Conservation (phyloP, 2,113 vertebrate species). For the Elgaria multicarinata region DNA sequence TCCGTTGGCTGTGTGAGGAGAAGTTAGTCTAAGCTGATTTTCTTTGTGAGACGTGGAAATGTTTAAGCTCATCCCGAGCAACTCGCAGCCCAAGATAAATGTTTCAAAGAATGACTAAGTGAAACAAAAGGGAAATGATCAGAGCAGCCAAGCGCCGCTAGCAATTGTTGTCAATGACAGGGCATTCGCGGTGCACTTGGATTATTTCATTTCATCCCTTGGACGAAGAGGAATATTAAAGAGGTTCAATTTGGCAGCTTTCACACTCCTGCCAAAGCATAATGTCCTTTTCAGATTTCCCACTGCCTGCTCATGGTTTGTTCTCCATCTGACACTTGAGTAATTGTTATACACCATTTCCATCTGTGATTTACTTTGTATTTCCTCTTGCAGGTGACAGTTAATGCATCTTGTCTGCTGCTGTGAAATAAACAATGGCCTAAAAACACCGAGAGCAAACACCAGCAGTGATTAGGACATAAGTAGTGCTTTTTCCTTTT, state of each 20-base stretch:
- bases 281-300: constrained; percentile 45
- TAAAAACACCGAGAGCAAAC: constrained; percentile 42
- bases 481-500: constrained; percentile 2
- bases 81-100: constrained; percentile 25
- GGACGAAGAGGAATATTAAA: constrained; percentile 54
- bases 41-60: constrained; percentile 12
- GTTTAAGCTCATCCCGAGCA: not conserved
- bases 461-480: not conserved
- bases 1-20: constrained; percentile 6
- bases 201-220: constrained; percentile 52
- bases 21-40: constrained; percentile 47
- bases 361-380: constrained; percentile 58
- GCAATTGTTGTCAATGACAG: constrained; percentile 44
- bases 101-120: constrained; percentile 42
- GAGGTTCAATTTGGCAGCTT: constrained; percentile 36
- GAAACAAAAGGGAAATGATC: constrained; percentile 43
- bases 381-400: constrained; percentile 45
- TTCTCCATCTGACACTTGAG: constrained; percentile 56
- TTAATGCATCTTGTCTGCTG: constrained; percentile 59
- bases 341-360: constrained; percentile 63
- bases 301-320: not conserved
- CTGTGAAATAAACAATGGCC: constrained; percentile 18
- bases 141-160: not conserved
- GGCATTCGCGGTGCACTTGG: constrained; percentile 32
- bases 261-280: constrained; percentile 46